Conservation (phyloP, 1,140 invertebrate genomes). For the Lasioglossum baleicum region DNA sequence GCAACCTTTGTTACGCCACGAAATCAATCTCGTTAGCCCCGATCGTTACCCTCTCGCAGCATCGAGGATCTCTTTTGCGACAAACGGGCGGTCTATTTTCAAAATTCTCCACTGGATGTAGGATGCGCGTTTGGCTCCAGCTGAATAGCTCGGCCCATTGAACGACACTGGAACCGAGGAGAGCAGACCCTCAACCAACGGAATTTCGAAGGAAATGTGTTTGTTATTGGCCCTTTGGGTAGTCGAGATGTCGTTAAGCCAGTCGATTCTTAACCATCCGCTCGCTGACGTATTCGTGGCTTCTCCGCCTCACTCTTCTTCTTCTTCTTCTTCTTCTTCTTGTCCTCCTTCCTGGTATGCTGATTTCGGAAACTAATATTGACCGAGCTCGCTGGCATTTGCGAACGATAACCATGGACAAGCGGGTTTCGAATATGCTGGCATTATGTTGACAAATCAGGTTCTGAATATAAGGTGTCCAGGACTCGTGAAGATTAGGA, state of each 20-base stretch:
- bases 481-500: too few species aligned
- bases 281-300: background rate
- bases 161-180: background rate
- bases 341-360: too few species aligned
- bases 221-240: slow-evolving; percentile 5
- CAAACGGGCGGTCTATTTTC: slow-evolving; percentile 23
- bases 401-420: too few species aligned
- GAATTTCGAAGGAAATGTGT: slow-evolving; percentile 2
- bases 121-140: slow-evolving; percentile 6
- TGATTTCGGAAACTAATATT: too few species aligned
- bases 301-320: too few species aligned
- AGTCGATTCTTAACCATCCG: background rate
- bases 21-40: slow-evolving; percentile 48
- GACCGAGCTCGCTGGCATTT: too few species aligned
- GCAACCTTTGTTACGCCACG: slow-evolving; percentile 40
- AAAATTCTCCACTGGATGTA: slow-evolving; percentile 16
- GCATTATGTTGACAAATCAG: too few species aligned
- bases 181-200: background rate
- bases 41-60: slow-evolving; percentile 27
- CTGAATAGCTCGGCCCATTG: slow-evolving; percentile 1
- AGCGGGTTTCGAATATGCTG: too few species aligned
- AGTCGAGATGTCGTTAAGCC: background rate
- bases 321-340: too few species aligned
- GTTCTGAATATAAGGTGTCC: too few species aligned
- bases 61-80: slow-evolving; percentile 9